These are phyloP conservation scores for Takifugu flavidus DNA, from an alignment of 2,113 vertebrate species.

Conservation along the genomic window DNA sequence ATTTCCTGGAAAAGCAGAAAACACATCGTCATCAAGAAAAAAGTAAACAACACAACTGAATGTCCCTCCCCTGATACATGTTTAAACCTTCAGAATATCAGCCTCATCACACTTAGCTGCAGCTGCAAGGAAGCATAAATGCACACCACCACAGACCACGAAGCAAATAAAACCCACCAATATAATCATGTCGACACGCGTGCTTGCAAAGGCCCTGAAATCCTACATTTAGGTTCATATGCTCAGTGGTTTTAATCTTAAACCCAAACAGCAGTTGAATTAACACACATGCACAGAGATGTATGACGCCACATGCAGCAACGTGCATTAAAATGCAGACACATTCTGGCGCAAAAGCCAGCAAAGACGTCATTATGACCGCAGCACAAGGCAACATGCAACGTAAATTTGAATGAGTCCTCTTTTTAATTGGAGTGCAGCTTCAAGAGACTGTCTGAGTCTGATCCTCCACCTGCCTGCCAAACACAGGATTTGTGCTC, in stretches of 20 bases:
- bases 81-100: neutral
- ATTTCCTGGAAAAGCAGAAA: no score
- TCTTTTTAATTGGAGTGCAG: slow-evolving; percentile 20
- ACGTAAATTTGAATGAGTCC: neutral
- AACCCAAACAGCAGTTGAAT: slow-evolving; percentile 43
- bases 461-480: slow-evolving; percentile 44
- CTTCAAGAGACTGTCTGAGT: slow-evolving; percentile 17
- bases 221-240: slow-evolving; percentile 54
- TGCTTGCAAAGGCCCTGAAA: slow-evolving; percentile 47
- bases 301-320: neutral
- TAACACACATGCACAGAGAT: neutral
- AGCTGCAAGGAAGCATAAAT: neutral
- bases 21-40: no score
- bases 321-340: no score
- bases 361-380: no score
- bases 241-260: slow-evolving; percentile 45
- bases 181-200: slow-evolving; percentile 11
- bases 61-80: neutral
- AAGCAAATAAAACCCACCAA: slow-evolving; percentile 12
- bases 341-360: no score
- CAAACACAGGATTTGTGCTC: slow-evolving; percentile 32
- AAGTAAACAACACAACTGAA: no score
- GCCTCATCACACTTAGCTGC: neutral
- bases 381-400: no score
- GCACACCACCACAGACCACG: neutral